phyloP scores from a whole-genome alignment of 2,113 vertebrate species.

The Excalfactoria chinensis region DNA sequence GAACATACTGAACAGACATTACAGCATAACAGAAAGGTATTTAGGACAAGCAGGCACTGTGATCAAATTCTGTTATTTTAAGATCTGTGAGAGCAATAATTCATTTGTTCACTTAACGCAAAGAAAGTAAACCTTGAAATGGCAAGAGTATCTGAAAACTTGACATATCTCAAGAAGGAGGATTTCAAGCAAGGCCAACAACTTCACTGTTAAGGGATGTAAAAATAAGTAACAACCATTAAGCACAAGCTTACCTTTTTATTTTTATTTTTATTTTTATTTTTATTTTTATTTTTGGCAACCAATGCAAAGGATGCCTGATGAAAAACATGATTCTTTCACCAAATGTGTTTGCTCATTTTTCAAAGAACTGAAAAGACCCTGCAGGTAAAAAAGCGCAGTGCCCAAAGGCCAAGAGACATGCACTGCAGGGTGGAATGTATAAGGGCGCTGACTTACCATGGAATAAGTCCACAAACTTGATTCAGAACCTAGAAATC shows the following conservation, averaged over 20 bases:
- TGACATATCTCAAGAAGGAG: not conserved
- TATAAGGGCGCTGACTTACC: not conserved
- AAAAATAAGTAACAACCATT: not conserved
- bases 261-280: too few relatives aligned
- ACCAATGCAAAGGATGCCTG: not conserved
- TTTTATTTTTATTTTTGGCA: too few relatives aligned
- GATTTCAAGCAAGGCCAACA: not conserved
- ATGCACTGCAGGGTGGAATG: not conserved
- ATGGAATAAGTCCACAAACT: not conserved
- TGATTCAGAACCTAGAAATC: not conserved
- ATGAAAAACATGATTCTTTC: not conserved
- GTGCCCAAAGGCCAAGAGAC: not conserved
- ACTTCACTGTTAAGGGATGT: not conserved
- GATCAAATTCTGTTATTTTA: not conserved
- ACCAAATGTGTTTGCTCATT: not conserved
- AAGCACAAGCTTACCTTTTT: not conserved
- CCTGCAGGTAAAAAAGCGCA: not conserved
- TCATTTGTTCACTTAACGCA: not conserved
- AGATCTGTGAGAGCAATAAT: not conserved
- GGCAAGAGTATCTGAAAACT: not conserved
- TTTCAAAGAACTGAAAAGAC: not conserved
- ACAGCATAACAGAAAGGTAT: not conserved
- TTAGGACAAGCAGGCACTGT: not conserved
- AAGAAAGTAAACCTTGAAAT: not conserved
- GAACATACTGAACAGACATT: not conserved